Percentiles rank a stretch among this genome's conserved stretches.
Conservation (phyloP, 2,797 vertebrate species). For the Acestrorhynchus altus region DNA sequence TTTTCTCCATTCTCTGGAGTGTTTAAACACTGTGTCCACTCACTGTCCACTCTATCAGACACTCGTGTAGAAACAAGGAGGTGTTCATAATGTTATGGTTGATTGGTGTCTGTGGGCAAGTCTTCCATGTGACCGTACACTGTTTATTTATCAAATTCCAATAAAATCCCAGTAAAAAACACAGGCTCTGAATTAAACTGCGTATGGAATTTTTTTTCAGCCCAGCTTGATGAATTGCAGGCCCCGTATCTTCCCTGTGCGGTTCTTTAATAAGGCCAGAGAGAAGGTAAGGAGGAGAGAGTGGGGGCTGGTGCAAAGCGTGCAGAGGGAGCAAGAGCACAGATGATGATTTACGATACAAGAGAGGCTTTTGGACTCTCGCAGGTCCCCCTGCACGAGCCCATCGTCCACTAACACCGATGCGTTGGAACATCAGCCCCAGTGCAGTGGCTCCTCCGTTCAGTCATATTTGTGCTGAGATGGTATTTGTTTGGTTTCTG, state of each 20-base stretch:
- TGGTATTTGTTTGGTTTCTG: not conserved
- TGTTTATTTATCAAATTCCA: constrained; percentile 24
- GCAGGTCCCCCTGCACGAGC: constrained; percentile 68
- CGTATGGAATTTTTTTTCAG: constrained; percentile 64
- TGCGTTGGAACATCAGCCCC: not conserved
- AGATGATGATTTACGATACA: constrained; percentile 76
- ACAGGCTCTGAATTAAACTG: constrained; percentile 22
- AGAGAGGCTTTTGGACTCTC: constrained; percentile 66
- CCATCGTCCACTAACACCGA: constrained; percentile 67
- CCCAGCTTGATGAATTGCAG: constrained; percentile 73
- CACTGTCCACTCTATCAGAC: no score
- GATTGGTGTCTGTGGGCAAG: no score
- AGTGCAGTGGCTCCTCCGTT: not conserved
- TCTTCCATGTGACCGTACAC: not conserved
- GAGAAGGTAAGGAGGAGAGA: constrained; percentile 61
- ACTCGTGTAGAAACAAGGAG: no score
- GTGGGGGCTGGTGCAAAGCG: not conserved
- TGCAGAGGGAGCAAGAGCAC: constrained; percentile 29
- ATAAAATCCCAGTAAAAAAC: constrained; percentile 18
- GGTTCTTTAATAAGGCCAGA: constrained; percentile 77
- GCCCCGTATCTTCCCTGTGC: constrained; percentile 62
- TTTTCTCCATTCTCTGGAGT: no score
- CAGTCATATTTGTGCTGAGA: not conserved
- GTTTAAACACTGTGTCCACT: no score
- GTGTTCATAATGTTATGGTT: no score